Evolutionary conservation across 2,888 invertebrate species (phyloP).

Genomic region (Clistopyga incitator): DNA sequence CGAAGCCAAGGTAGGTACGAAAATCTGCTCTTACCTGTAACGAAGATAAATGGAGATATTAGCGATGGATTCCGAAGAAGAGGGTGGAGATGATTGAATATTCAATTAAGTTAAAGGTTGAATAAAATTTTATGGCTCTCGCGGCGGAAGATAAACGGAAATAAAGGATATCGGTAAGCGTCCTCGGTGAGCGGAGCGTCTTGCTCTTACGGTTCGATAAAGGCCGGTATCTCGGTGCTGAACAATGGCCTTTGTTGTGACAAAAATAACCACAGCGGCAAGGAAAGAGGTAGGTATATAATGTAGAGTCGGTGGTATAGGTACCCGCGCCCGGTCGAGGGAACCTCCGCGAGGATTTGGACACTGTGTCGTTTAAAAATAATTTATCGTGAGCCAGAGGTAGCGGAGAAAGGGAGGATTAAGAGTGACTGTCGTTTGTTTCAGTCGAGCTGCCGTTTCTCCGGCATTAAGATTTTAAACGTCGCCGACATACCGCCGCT

Average conservation of each 20-base stretch:
- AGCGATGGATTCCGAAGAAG: constrained; percentile 25
- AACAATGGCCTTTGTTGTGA: constrained; percentile 71
- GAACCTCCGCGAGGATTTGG: constrained; percentile 60
- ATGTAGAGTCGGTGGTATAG: constrained; percentile 27
- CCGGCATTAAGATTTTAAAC: constrained; percentile 67
- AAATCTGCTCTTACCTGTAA: constrained; percentile 70
- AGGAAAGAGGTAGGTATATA: constrained; percentile 42
- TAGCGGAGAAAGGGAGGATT: constrained; percentile 66
- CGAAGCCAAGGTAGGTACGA: not conserved
- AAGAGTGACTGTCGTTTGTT: constrained; percentile 63
- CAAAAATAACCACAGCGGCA: constrained; percentile 68
- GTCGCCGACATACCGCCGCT: constrained; percentile 59
- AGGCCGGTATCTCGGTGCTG: constrained; percentile 44
- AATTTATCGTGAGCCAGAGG: constrained; percentile 69
- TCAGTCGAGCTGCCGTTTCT: constrained; percentile 44
- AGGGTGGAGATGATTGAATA: constrained; percentile 38
- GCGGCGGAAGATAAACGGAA: constrained; percentile 34
- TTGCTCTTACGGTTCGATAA: constrained; percentile 20
- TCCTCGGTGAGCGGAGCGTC: constrained; percentile 11
- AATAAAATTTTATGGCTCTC: constrained; percentile 37
- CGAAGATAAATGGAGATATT: constrained; percentile 55
- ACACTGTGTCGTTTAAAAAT: constrained; percentile 73
- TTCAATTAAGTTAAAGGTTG: constrained; percentile 30
- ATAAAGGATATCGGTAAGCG: constrained; percentile 37
- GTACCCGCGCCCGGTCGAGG: constrained; percentile 39